These are phyloP conservation scores for Prionace glauca DNA, from an alignment of 2,797 vertebrate genomes.

Conservation along the genomic window DNA sequence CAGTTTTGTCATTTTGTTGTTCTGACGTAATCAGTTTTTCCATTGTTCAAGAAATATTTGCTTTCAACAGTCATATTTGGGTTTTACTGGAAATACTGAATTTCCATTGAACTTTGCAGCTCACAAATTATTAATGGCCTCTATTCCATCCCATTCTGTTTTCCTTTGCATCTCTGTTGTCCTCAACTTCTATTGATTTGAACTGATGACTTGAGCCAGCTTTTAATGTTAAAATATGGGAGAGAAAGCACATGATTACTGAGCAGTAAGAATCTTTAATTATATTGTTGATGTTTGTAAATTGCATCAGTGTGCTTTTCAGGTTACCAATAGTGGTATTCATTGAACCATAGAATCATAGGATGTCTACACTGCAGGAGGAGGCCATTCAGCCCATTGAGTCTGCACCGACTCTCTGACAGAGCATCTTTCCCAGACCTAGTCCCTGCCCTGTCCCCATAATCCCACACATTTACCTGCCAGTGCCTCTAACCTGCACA, in stretches of 20 bases:
- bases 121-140: not conserved
- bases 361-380: too few relatives aligned
- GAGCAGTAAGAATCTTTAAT: not conserved
- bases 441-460: too few relatives aligned
- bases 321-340: not conserved
- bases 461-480: too few relatives aligned
- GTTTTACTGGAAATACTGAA: not conserved
- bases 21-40: constrained; percentile 15
- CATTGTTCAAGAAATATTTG: constrained; percentile 19
- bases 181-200: not conserved
- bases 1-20: constrained; percentile 30
- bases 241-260: not conserved
- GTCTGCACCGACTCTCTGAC: too few relatives aligned
- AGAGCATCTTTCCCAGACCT: too few relatives aligned
- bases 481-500: too few relatives aligned
- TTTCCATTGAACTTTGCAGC: not conserved
- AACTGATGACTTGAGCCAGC: not conserved
- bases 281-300: not conserved
- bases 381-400: too few relatives aligned
- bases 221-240: not conserved
- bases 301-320: not conserved
- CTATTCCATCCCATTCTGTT: not conserved
- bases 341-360: not conserved
- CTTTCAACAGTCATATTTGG: not conserved
- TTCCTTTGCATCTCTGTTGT: not conserved